Evolutionary conservation across 1,140 invertebrate genomes (phyloP), one percentile per base, ranked within the genome.

Genomic region (Dinoponera quadriceps): DNA sequence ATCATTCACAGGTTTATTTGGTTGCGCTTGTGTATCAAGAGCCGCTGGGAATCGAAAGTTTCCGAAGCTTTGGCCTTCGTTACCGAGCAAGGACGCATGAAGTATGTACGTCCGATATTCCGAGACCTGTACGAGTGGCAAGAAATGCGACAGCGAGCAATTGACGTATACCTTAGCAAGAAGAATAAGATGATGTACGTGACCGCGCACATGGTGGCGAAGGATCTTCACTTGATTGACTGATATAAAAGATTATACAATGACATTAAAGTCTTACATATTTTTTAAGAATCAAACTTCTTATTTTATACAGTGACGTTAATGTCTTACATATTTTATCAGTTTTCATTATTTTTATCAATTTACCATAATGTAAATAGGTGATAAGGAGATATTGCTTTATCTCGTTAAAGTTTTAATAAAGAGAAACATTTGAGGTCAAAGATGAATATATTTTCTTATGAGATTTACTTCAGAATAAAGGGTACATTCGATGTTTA

Each of bases 81-180:
- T 3, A 98, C 96, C 81, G 95, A 96, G 27, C 96, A 98, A 91
- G 98, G 98, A 68, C 95, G 98, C 82, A 98, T 99, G 97, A 99
- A 99, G 91, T 99, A 96, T 95, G 96, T 98, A 0, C 94, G 97
- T 63, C 98, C 98, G 18, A 95, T 99, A 62, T 99, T 98, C 92
- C 96, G 97, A 85, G 97, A 98, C 90, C 93, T 98, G n/a, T 97
- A 97, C 87, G 95, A 94, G 1, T 98, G 98, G 98, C 95, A 96
- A 78, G 96, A 96, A 74, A 95, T 96, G 0, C 95, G 97, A 71
- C 91, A 95, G 16, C 89, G 88, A 74, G 96, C 98, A 0, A 95
- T 98, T 44, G 95, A 96, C 27, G 97, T 96, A 88, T 98, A 97
- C 93, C 91, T 96, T 22, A 92, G 94, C 38, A 96, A 97, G 83